Evolutionary conservation across 1,140 invertebrate genomes (phyloP), one percentile per base, ranked within the genome.

Genomic region (Bombus confusus): DNA sequence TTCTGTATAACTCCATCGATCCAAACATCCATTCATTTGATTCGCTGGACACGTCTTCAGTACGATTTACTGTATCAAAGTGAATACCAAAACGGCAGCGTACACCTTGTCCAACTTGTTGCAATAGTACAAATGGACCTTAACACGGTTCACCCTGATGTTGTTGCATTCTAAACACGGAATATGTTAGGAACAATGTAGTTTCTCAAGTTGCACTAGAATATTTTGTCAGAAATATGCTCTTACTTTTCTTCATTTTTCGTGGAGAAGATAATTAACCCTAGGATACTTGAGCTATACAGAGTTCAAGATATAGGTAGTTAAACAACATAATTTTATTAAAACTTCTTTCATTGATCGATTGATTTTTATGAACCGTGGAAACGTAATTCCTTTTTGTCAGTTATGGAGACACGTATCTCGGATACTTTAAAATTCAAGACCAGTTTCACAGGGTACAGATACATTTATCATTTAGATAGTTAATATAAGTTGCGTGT

Each of bases 81-180:
- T 22, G 39, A 43, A 73, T 41, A 41, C n/a, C 13, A 31, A 39
- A 73, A 72, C 39, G 5, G 2, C 28, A 28, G 68, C 34, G 28
- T 41, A 41, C 39, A 71, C 6, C 28, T 25, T 15, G 43, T 64
- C 28, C 75, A 78, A 78, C 75, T 78, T 78, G 75, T 78, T 78
- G 75, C 75, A 64, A 59, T 28, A 37, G 57, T 77, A 31, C 3
- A 41, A 77, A 77, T n/a, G 34, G 28, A 77, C 1, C 71, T 31
- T 31, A 73, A 73, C 41, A n/a, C 15, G 9, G 22, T 15, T 9
- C 37, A 2, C 25, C 28, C 22, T 77, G 41, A 64, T 28, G 57
- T 62, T 8, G 34, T 5, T n/a, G 37, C 57, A 28, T 25, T 74
- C 4, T 12, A 8, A 62, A 13, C 5, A 15, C 25, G 3, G 28